Percentiles rank a stretch among this genome's conserved stretches.
These are phyloP conservation scores for Hippopotamyrus pictus DNA, from an alignment of 2,797 vertebrate genomes.

Conservation along the genomic window DNA sequence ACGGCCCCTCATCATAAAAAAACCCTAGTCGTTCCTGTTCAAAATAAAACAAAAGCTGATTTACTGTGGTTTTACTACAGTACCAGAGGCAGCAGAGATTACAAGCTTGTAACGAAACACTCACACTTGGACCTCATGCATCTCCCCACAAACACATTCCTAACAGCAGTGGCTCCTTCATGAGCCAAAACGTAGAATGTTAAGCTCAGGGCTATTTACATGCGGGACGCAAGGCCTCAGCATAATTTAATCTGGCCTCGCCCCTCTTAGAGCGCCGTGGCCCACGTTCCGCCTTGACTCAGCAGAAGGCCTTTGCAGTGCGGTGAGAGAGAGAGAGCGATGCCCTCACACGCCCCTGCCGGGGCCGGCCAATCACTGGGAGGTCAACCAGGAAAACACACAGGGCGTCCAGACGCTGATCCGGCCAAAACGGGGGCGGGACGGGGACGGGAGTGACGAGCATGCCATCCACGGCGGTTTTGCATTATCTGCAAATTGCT, in stretches of 20 bases:
- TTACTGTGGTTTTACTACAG: neutral
- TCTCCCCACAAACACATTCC: neutral
- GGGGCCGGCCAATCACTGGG: neutral
- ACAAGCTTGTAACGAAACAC: neutral
- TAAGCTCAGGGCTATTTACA: conserved; percentile 13
- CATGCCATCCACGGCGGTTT: neutral
- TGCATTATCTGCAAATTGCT: neutral
- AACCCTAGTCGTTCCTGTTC: neutral
- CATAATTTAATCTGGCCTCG: conserved; percentile 2
- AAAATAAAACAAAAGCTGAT: neutral
- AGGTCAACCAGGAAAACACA: conserved; percentile 1
- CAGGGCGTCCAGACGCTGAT: neutral
- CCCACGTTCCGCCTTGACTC: conserved; percentile 2
- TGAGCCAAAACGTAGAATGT: neutral
- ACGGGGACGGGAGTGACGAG: conserved; percentile 16
- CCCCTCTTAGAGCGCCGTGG: neutral
- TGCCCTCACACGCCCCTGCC: neutral
- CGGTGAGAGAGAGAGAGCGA: neutral
- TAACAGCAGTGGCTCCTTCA: neutral
- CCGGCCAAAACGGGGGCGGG: neutral
- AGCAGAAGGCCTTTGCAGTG: neutral
- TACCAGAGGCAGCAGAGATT: neutral
- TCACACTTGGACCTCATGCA: neutral
- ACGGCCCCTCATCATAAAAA: neutral
- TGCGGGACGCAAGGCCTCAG: conserved; percentile 6